Evolutionary conservation across 2,797 vertebrate genomes (phyloP), one percentile per base, ranked within the genome.

Genomic region (Sebastolobus alascanus): DNA sequence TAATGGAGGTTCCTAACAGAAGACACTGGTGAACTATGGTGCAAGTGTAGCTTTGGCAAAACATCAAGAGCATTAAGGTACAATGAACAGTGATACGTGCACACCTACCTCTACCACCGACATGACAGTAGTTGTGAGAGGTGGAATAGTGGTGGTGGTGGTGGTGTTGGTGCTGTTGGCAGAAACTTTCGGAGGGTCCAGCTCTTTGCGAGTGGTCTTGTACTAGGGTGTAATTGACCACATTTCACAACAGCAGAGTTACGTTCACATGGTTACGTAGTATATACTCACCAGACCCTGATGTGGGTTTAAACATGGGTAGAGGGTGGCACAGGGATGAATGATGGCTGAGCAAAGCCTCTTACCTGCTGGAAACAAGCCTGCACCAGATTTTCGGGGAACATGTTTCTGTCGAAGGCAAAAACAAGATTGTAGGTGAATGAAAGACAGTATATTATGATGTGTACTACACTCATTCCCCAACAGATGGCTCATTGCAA

Each of bases 281-380:
- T 52, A 2, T 18, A 12, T 22, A 27, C n/a, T 16, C 52, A 31
- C 14, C 13, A 72, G 0, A 9, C 6, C 5, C 55, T 0, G 5
- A 13, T 13, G 35, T 0, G n/a, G n/a, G 1, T 29, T 46, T 58
- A 22, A 67, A 54, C 29, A 33, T 6, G 2, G 1, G 31, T 3
- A 20, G 25, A 58, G 18, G 29, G 14, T 31, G 22, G n/a, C 55
- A 37, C 2, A 66, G 11, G 37, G 64, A 67, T 27, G 4, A 56
- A 16, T 4, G 16, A 54, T n/a, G 1, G 7, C 68, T 25, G 37
- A 29, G 29, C 13, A 74, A 54, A 33, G 14, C n/a, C 0, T 84
- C 84, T 92, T 95, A 99, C 99, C 97, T 99, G 98, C 85, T 99
- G 97, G 90, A 99, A 99, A 95, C 98, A 99, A 86, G 99, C 98